Percentiles rank a stretch among this genome's conserved stretches.
These are phyloP conservation scores for Steinernema carpocapsae DNA, from an alignment of 2,888 invertebrate genomes.

Conservation along the genomic window DNA sequence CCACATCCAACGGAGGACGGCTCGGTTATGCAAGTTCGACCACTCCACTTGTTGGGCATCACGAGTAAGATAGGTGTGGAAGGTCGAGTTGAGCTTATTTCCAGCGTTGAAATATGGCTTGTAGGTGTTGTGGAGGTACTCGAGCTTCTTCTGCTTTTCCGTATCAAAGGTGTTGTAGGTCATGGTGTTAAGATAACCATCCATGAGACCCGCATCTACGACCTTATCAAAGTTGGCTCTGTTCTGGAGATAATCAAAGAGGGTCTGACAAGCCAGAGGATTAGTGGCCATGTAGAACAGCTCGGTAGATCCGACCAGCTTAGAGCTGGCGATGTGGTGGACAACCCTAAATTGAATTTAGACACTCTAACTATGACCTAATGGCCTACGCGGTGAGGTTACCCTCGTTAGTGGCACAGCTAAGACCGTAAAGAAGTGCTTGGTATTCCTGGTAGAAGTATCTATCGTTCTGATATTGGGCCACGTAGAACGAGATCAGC, in stretches of 20 bases:
- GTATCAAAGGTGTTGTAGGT: slow-evolving; percentile 39
- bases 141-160: neutral
- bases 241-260: neutral
- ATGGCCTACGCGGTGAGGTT: slow-evolving; percentile 12
- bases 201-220: slow-evolving; percentile 32
- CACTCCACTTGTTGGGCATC: neutral
- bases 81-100: slow-evolving; percentile 35
- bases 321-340: slow-evolving; percentile 28
- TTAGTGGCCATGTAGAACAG: slow-evolving; percentile 17
- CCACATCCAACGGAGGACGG: slow-evolving; percentile 44
- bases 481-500: slow-evolving; percentile 44
- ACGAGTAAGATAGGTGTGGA: slow-evolving; percentile 35
- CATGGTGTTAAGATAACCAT: slow-evolving; percentile 45
- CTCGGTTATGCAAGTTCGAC: neutral
- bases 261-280: slow-evolving; percentile 12
- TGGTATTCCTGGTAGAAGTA: slow-evolving; percentile 52
- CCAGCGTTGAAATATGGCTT: slow-evolving; percentile 16
- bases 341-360: neutral
- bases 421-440: slow-evolving; percentile 46
- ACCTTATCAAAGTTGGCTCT: slow-evolving; percentile 9
- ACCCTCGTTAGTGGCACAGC: slow-evolving; percentile 38
- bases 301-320: slow-evolving; percentile 19
- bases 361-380: neutral
- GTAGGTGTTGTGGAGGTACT: neutral
- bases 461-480: slow-evolving; percentile 45